Evolutionary conservation across 2,113 vertebrate genomes (phyloP), one percentile per base, ranked within the genome.

Genomic region (Thomomys bottae): DNA sequence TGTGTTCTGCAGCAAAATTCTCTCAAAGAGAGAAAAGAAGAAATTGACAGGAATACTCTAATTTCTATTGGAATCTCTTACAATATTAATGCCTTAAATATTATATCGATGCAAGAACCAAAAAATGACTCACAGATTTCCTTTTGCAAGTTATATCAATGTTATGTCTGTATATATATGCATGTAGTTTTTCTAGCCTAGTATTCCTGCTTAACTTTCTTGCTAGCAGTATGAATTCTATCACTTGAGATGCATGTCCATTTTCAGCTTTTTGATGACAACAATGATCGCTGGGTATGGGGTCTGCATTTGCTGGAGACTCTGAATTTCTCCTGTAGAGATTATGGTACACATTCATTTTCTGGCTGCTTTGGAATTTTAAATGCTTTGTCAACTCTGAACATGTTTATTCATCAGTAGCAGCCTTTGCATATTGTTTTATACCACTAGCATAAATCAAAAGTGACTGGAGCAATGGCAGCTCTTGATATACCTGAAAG

Each of bases 361-460:
- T 89, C 85, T 92, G 70, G 18, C 30, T 89, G 36, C 11, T 61
- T 86, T 63, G 54, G 63, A 89, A 84, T 92, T 76, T 90, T n/a
- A 94, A 87, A 40, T 84, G 70, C 40, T 84, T 72, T 93, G 59
- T 36, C 91, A 64, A 84, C 89, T 94, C 14, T 45, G 26, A 86
- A 94, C 91, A 93, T 84, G 88, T 30, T 78, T 81, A 84, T 66
- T 63, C 92, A 89, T 70, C 76, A 89, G 34, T 91, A 87, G 78
- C 21, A 40, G 73, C 18, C 20, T 89, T 89, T 95, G 79, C 0
- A 1, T 81, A 81, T 18, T 40, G 45, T 86, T 86, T 93, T 72
- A 84, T 91, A 91, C 28, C n/a, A 70, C 64, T 81, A 79, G 21
- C 81, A 32, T 86, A 91, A 84, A 12, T 73, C 75, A 40, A 95